Base-by-base conservation (phyloP, 1,140 invertebrate genomes). In the Bombus confusus region DNA sequence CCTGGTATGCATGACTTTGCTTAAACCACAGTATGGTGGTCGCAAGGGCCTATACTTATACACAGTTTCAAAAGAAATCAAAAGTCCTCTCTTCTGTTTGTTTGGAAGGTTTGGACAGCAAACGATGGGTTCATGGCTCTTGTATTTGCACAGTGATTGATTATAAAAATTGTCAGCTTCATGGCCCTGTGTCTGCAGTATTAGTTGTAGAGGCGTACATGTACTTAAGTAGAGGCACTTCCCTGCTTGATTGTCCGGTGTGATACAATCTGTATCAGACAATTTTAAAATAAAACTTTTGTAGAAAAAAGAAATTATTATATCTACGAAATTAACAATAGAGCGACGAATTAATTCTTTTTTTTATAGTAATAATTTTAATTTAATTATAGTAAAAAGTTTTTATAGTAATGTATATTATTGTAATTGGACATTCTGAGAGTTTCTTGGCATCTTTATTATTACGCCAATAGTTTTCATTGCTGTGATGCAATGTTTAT, bases 111-210 rank as follows among this genome's bases (percentile, higher is more conserved):
- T 39, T 0, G 92, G 92, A 86, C 96, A 96, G 57, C 96, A 96
- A 10, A 96, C 96, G 87, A 95, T 92, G 25, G 96, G 96, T 80
- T 95, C 93, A 6, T 71, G 84, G 25, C 94, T 95, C 59, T 95
- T 93, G 76, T 94, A 96, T 0, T 95, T 95, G 87, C 97, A 97
- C 15, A 96, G 90, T 0, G 96, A 96, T 59, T 92, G 92, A 10
- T 95, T 93, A 18, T 97, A 88, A 87, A 95, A 96, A 9, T 90
- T 90, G 12, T 91, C 80, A 9, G 91, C 91, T 81, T 90, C 68
- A 25, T 89, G 66, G 22, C 93, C 83, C 69, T 92, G 87, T 8
- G 76, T 81, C 74, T 89, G 91, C 71, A 95, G 91, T 75, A 95
- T 28, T 59, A 28, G 25, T 1, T 96, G 25, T 13, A 96, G 88